Conservation (phyloP, 2,888 invertebrate genomes). For the Rhodophaea formosa region DNA sequence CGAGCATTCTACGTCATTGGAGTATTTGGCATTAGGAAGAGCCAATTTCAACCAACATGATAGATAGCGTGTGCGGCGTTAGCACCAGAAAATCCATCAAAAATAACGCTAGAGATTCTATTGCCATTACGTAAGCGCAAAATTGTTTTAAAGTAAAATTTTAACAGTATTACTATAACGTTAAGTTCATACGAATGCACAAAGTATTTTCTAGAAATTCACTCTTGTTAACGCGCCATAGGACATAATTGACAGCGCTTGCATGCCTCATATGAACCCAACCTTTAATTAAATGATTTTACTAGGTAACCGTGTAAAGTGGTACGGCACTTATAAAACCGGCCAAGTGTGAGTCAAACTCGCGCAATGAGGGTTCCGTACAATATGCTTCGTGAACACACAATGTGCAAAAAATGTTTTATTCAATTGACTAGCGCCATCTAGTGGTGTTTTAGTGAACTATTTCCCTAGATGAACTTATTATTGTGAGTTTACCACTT, state of each 20-base stretch:
- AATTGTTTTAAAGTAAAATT: neutral
- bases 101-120: conserved; percentile 3
- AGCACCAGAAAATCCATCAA: conserved; percentile 7
- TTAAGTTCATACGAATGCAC: neutral
- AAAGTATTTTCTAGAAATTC: neutral
- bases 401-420: too few relatives aligned
- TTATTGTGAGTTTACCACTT: too few relatives aligned
- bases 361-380: too few relatives aligned
- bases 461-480: too few relatives aligned
- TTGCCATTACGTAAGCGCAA: neutral
- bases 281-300: neutral
- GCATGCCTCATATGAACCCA: neutral
- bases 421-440: too few relatives aligned
- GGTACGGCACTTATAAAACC: neutral
- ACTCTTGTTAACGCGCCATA: neutral
- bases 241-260: neutral
- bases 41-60: conserved; percentile 6
- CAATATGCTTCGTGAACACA: too few relatives aligned
- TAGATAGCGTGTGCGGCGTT: neutral
- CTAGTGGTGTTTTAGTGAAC: too few relatives aligned
- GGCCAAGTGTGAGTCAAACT: too few relatives aligned
- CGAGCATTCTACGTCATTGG: conserved; percentile 1
- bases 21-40: conserved; percentile 4
- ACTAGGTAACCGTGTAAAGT: neutral
- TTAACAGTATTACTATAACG: neutral